These are phyloP conservation scores for Corticium candelabrum DNA, from an alignment of 37 sponge, comb jelly and placozoan species.

Conservation along the genomic window DNA sequence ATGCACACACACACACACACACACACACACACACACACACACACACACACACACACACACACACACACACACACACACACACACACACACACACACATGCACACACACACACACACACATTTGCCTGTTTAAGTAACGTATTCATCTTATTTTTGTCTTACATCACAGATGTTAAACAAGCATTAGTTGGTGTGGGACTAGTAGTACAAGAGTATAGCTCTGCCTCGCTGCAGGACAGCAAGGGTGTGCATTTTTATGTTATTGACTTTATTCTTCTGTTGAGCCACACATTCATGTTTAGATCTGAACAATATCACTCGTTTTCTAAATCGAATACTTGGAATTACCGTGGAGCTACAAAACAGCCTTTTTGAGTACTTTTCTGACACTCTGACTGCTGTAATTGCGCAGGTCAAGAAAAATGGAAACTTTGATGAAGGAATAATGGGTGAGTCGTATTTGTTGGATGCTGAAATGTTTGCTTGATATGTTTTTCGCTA, in stretches of 20 bases:
- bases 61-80: slow-evolving; percentile 17
- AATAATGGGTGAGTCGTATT: slow-evolving; percentile 37
- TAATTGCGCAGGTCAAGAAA: slow-evolving; percentile 57
- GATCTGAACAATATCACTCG: slow-evolving; percentile 56
- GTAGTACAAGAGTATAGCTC: too few species aligned
- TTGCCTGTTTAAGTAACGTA: neutral
- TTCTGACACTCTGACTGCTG: slow-evolving; percentile 51
- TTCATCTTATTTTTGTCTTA: neutral
- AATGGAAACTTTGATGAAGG: slow-evolving; percentile 72
- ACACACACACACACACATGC: slow-evolving; percentile 12
- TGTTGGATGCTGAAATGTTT: neutral
- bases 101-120: slow-evolving; percentile 6
- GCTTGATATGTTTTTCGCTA: neutral
- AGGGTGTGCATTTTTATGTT: too few species aligned
- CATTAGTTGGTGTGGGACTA: slow-evolving; percentile 42
- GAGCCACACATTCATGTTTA: too few species aligned
- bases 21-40: slow-evolving; percentile 10
- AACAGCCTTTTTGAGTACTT: slow-evolving; percentile 82
- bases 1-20: neutral
- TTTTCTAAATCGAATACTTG: slow-evolving; percentile 77
- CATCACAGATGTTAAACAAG: slow-evolving; percentile 26
- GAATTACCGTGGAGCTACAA: slow-evolving; percentile 73
- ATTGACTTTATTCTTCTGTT: too few species aligned
- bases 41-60: slow-evolving; percentile 7
- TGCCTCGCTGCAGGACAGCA: slow-evolving; percentile 24